phyloP scores from a whole-genome alignment of 1,140 invertebrate genomes.

The Temnothorax longispinosus region DNA sequence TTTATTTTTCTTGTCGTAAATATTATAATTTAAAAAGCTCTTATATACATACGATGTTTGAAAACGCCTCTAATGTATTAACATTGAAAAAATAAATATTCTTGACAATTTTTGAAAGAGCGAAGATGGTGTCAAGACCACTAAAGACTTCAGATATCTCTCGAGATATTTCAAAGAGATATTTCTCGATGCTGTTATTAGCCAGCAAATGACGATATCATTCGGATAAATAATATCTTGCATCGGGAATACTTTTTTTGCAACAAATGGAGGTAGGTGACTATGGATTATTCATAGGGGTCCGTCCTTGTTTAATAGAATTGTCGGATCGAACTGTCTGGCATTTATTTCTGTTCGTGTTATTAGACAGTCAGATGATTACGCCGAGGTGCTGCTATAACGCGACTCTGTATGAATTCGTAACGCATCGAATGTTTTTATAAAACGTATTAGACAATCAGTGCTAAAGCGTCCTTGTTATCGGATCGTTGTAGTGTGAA shows the following conservation, averaged over 20 bases:
- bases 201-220: not conserved
- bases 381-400: not conserved
- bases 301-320: constrained; percentile 2
- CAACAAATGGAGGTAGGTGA: constrained; percentile 7
- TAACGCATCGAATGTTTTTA: constrained; percentile 27
- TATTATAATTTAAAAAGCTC: not conserved
- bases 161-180: not conserved
- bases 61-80: not conserved
- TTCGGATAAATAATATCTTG: constrained; percentile 18
- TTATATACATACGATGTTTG: not conserved
- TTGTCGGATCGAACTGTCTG: constrained; percentile 56
- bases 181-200: constrained; percentile 16
- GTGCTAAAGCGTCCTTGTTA: not conserved
- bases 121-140: not conserved
- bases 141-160: not conserved
- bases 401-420: not conserved
- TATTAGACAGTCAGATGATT: not conserved
- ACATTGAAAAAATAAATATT: not conserved
- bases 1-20: not conserved
- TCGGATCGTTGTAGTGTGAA: not conserved
- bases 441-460: not conserved
- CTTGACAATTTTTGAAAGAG: not conserved
- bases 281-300: constrained; percentile 45
- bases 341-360: constrained; percentile 31
- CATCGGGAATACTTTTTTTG: constrained; percentile 3